A percentile compares a stretch with the other conserved stretches of the same genome.
These are phyloP conservation scores for Otocyon megalotis DNA, from an alignment of 2,113 vertebrate genomes.

Conservation along the genomic window DNA sequence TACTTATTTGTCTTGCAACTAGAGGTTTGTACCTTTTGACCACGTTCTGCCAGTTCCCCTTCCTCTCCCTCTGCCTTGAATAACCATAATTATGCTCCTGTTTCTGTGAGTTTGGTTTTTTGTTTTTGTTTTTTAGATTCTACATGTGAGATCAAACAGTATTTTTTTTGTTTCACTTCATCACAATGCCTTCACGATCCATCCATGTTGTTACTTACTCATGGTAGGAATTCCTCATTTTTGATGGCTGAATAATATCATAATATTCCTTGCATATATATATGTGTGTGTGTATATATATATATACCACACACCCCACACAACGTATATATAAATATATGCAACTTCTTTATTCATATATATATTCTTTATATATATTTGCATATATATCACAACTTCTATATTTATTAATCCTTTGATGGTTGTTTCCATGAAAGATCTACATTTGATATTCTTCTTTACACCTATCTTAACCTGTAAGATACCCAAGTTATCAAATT, in stretches of 20 bases:
- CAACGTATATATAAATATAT: no score
- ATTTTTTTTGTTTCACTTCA: neutral
- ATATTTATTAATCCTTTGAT: neutral
- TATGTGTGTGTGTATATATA: no score
- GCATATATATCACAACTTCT: neutral
- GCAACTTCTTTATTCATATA: no score
- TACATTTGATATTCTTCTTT: neutral
- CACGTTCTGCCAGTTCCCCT: neutral
- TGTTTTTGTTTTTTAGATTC: neutral
- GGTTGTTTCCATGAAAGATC: neutral
- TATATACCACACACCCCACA: no score
- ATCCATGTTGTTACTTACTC: neutral
- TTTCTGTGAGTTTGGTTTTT: neutral
- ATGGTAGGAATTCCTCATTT: neutral
- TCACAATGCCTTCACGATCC: neutral
- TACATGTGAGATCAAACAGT: neutral
- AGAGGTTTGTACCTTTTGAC: neutral
- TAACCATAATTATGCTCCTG: neutral
- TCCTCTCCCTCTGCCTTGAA: neutral
- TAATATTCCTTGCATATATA: neutral
- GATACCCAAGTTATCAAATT: neutral
- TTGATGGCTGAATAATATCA: neutral
- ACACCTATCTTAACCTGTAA: neutral
- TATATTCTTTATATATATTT: no score
- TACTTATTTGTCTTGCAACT: neutral